phyloP scores from a whole-genome alignment of 2,888 invertebrate genomes.

The Candidula unifasciata region DNA sequence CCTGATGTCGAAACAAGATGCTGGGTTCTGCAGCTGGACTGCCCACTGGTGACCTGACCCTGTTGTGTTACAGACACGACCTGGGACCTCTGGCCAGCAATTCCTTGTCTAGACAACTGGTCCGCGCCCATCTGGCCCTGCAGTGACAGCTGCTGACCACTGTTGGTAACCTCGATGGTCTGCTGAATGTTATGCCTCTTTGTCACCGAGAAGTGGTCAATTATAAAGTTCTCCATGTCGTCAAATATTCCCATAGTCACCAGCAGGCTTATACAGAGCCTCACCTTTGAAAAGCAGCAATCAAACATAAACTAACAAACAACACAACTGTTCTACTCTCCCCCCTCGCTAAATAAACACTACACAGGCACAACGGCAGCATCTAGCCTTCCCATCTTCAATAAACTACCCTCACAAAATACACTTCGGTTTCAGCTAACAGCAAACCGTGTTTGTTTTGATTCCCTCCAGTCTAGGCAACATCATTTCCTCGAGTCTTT shows the following conservation, averaged over 20 bases:
- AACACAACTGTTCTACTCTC: neutral
- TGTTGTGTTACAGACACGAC: conserved; percentile 44
- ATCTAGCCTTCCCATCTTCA: neutral
- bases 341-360: neutral
- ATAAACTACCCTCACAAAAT: neutral
- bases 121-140: conserved; percentile 35
- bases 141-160: conserved; percentile 41
- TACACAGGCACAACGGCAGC: neutral
- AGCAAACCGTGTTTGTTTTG: neutral
- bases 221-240: conserved; percentile 52
- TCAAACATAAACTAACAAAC: neutral
- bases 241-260: conserved; percentile 52
- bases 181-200: conserved; percentile 51
- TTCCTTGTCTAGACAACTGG: conserved; percentile 28
- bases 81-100: conserved; percentile 30
- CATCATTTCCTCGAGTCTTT: neutral
- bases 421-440: neutral
- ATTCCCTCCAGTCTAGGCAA: neutral
- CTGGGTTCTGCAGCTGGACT: conserved; percentile 38
- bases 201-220: conserved; percentile 51
- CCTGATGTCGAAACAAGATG: conserved; percentile 28
- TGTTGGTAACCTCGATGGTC: conserved; percentile 44
- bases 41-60: conserved; percentile 39
- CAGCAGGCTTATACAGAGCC: neutral
- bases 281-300: neutral